Base-by-base conservation (phyloP, 1,140 invertebrate genomes). In the Dermatophagoides farinae region DNA sequence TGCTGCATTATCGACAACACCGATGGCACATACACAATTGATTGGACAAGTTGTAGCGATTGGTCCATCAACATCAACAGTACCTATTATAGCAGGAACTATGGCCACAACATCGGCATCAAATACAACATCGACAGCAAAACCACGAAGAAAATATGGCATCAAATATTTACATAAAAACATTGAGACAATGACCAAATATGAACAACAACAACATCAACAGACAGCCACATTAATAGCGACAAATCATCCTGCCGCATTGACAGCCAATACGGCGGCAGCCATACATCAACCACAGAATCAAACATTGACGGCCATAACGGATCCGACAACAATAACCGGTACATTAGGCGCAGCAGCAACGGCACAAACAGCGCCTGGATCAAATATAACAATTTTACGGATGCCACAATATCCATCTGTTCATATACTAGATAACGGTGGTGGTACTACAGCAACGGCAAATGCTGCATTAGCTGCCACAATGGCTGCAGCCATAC, bases 71-170 rank as follows among this genome's bases (percentile, higher is more conserved):
- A 43, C 41, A 43, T 18, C 41, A 2, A 43, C 41, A 2, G 2
- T 43, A 23, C 16, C 47, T 4, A 50, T 31, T 31, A 31, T 31
- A 31, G 8, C 23, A 5, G 20, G n/a, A 50, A 50, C 20, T 4
- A 14, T 23, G 23, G 47, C 20, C 1, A 20, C 47, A 25, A 20
- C 47, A 12, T 14, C 11, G 20, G 10, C 75, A 25, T 11, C 52
- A 39, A 39, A 12, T 38, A 38, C 25, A 16, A 18, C 11, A 16
- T n/a, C 11, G 5, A 23, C 18, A 6, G 20, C 20, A 5, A 50
- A 50, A 20, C 46, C 57, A 12, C 5, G 57, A 37, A 12, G 57
- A 9, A 59, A 59, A 23, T 59, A 59, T 50, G 57, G 57, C 10
- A 41, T 59, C 5, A 16, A 43, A 25, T 59, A 23, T 31, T 39